Conservation (phyloP, 2,113 vertebrate genomes). For the Chloebia gouldiae region DNA sequence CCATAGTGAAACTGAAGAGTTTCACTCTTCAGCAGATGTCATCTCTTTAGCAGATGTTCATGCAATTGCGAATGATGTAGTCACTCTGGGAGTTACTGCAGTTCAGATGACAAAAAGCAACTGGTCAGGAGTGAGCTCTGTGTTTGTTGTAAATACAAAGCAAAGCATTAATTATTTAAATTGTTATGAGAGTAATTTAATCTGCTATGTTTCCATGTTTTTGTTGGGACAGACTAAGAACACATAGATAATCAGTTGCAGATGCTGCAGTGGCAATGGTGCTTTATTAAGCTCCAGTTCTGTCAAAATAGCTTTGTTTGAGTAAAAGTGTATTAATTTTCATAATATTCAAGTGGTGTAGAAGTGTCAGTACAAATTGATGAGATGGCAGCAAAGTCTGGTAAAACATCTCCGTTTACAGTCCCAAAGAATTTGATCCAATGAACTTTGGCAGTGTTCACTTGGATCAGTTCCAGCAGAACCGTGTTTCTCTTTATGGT, state of each 20-base stretch:
- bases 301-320: not conserved
- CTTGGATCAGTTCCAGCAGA: not conserved
- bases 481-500: not conserved
- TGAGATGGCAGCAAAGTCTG: not conserved
- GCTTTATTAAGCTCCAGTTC: not conserved
- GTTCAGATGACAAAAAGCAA: not conserved
- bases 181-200: not conserved
- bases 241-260: not conserved
- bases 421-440: not conserved
- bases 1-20: not conserved
- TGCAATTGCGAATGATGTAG: not conserved
- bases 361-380: not conserved
- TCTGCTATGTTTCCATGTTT: not conserved
- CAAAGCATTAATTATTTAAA: not conserved
- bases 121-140: not conserved
- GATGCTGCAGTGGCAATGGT: not conserved
- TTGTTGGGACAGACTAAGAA: not conserved
- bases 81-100: not conserved
- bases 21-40: not conserved
- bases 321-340: not conserved
- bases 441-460: not conserved
- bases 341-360: not conserved
- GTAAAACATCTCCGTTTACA: not conserved
- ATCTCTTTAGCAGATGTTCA: not conserved
- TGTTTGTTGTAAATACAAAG: not conserved